Evolutionary conservation across 2,888 invertebrate genomes (phyloP), one percentile per base, ranked within the genome.

Genomic region (Siphlonurus alternatus): DNA sequence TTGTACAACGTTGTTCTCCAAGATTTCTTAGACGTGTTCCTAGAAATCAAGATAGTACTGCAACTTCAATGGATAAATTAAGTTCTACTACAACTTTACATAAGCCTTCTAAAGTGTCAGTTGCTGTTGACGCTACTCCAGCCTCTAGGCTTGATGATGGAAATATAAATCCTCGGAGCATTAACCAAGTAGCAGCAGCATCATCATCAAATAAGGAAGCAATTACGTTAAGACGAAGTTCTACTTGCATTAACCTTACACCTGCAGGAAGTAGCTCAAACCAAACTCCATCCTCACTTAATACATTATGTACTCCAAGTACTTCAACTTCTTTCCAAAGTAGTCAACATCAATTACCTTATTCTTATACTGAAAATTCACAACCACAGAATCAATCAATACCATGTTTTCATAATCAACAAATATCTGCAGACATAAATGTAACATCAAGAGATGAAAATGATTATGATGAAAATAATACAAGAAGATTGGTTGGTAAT

Each of bases 121-220:
- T 89, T 10, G 89, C 84, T 0, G 80, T 89, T 25, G 89, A 90
- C 73, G 89, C 89, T 0, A 89, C 89, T 0, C 88, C 88, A 15
- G 80, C 84, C 1, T 85, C 86, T 1, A 78, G 88, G 66, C 1
- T 68, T 69, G 38, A 67, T 66, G n/a, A n/a, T n/a, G n/a, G n/a
- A n/a, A n/a, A n/a, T n/a, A n/a, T n/a, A n/a, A n/a, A n/a, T n/a
- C 65, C 64, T 59, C 66, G 68, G 18, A 72, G 69, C 1, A 67
- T 66, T 2, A 62, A 63, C 1, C 65, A 56, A 53, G 67, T 65
- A 20, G 63, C 61, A 1, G 53, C 60, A n/a, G 53, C 61, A 1
- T 60, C 54, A 18, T 59, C 65, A 22, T 60, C 59, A 15, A 59
- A 23, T 5, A 64, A 63, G 23, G 24, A 64, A 22, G 63, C 19